Evolutionary conservation across 2,797 vertebrate genomes (phyloP), one percentile per base, ranked within the genome.

Genomic region (Allobates femoralis): DNA sequence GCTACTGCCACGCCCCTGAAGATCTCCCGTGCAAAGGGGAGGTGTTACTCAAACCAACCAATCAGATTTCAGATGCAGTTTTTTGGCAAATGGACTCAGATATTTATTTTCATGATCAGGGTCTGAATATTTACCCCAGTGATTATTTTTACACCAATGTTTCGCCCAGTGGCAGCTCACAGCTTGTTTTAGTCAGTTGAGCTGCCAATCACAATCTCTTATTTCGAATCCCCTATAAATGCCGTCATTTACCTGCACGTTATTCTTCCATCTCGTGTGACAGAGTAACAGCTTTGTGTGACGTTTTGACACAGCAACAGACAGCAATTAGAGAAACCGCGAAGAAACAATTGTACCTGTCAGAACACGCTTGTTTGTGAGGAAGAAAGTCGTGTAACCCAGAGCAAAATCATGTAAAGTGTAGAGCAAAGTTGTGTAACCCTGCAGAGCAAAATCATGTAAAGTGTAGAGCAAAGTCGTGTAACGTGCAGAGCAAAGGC

Each of bases 311-410:
- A 56, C 5, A 11, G 75, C 53, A 32, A 53, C 51, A 77, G 75
- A 56, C 23, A 21, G 75, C 53, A 32, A 77, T 56, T 77, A 77
- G 28, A 19, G 34, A 69, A 56, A 56, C 51, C 75, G 32, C 34
- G 30, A 28, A 23, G 28, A 7, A 53, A 77, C 21, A 41, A 77
- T 19, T 55, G 50, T 56, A 34, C 75, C 32, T 56, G 75, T 56
- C 30, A 56, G n/a, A 77, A 34, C 51, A 3, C n/a, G 75, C 53
- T 56, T 55, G 53, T 53, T 71, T 41, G 34, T 41, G 34, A 23
- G 34, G 34, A 41, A 71, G 67, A 71, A 71, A n/a, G 28, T 41
- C 26, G 19, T 55, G 46, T 76, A 32, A 55, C 26, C n/a, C n/a
- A n/a, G n/a, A n/a, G n/a, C n/a, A n/a, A n/a, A n/a, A n/a, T n/a